These are phyloP conservation scores for Magallana gigas DNA, from an alignment of 1,140 invertebrate genomes.

Conservation along the genomic window DNA sequence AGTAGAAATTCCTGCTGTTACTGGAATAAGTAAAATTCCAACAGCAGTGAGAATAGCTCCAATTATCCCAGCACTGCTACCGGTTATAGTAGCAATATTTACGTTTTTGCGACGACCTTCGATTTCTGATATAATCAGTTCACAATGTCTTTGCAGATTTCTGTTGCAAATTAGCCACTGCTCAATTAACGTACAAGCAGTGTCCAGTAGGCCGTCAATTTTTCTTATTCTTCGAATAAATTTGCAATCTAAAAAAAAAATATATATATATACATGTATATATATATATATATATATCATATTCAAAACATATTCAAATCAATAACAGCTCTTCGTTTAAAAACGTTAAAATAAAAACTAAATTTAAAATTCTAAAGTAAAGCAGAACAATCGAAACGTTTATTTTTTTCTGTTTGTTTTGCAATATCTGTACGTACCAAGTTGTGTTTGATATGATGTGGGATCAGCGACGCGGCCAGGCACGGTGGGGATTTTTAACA, in stretches of 20 bases:
- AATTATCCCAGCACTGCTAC: conserved; percentile 13
- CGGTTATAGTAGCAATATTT: conserved; percentile 46
- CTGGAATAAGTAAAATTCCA: conserved; percentile 27
- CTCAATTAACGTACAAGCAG: not conserved
- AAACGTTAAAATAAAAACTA: too few relatives aligned
- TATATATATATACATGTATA: too few relatives aligned
- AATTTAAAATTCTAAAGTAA: too few relatives aligned
- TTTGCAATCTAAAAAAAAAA: conserved; percentile 23
- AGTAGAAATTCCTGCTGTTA: conserved; percentile 33
- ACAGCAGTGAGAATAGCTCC: conserved; percentile 27
- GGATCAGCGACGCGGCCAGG: not conserved
- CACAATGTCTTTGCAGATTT: conserved; percentile 25
- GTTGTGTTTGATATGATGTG: not conserved
- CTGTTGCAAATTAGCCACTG: conserved; percentile 34
- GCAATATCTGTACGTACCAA: not conserved
- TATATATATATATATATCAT: not conserved
- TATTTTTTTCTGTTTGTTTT: not conserved
- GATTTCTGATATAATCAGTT: conserved; percentile 35
- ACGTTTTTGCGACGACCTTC: conserved; percentile 40
- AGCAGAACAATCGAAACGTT: not conserved
- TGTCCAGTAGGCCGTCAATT: conserved; percentile 26
- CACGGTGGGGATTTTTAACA: not conserved
- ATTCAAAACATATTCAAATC: not conserved
- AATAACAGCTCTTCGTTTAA: not conserved
- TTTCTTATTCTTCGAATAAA: not conserved